Percentiles rank a stretch among this genome's conserved stretches.
Evolutionary conservation across 1,140 invertebrate species (phyloP).

Genomic region (Drosophila santomea): DNA sequence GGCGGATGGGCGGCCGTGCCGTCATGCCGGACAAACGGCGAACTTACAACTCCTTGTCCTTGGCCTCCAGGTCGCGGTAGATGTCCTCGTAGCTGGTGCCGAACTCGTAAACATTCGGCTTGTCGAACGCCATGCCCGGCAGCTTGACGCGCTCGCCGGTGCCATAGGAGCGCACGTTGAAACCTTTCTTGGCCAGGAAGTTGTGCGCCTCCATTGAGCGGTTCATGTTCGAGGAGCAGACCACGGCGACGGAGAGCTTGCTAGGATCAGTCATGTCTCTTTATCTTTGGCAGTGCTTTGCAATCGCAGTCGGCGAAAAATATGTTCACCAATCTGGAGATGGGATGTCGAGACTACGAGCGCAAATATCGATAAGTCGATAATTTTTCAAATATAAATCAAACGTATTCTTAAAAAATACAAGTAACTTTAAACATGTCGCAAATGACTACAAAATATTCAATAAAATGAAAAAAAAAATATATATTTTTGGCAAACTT

Average conservation of each 20-base stretch:
- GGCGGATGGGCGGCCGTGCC: neutral
- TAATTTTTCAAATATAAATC: too few species aligned
- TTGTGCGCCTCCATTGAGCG: slow-evolving; percentile 99
- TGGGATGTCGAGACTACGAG: too few species aligned
- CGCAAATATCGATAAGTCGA: too few species aligned
- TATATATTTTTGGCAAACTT: too few species aligned
- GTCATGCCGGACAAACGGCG: too few species aligned
- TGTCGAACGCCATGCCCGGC: slow-evolving; percentile 96
- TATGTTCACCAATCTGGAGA: too few species aligned
- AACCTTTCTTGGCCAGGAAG: slow-evolving; percentile 98
- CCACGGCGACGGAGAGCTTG: slow-evolving; percentile 94
- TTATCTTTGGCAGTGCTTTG: slow-evolving; percentile 65
- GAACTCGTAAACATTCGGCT: slow-evolving; percentile 99
- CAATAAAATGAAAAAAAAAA: too few species aligned
- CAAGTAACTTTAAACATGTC: too few species aligned
- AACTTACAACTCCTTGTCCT: slow-evolving; percentile 94
- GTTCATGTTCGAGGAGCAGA: slow-evolving; percentile 99
- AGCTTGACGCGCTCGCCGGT: slow-evolving; percentile 99
- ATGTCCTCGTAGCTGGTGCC: slow-evolving; percentile 98
- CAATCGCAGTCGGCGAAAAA: neutral
- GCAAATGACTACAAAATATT: too few species aligned
- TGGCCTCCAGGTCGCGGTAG: slow-evolving; percentile 96
- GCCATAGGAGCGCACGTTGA: slow-evolving; percentile 96
- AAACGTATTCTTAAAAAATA: too few species aligned
- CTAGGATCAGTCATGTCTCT: slow-evolving; percentile 70